Base-by-base conservation (phyloP, 2,888 invertebrate species). In the Catocala nupta region DNA sequence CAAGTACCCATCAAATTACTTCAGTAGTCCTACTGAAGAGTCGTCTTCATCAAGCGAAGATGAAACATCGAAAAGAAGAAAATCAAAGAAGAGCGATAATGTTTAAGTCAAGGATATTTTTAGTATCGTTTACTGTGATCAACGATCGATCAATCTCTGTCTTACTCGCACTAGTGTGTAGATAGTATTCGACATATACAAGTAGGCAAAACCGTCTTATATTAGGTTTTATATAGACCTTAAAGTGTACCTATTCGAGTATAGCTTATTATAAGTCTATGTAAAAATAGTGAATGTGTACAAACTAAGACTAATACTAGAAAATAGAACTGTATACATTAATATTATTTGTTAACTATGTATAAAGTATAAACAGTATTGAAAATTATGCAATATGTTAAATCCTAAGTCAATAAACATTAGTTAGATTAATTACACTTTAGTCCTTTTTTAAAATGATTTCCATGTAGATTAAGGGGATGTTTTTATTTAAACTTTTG, bases 1-100 rank as follows among this genome's bases (percentile, higher is more conserved):
- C 5, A 94, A 92, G 60, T 94, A 93, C 60, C 94, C 94, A 0
- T 80, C 91, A 0, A 86, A 92, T 63, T 94, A 85, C 75, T 94
- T 94, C 82, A 89, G 89, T 50, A 82, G 76, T 5, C 85, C 86
- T 0, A 87, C 82, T 44, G 87, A 88, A 11, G 82, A 88, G 0
- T 88, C 90, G 0, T 92, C 93, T 0, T 92, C 92, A 0, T 90
- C 90, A 0, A 90, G 90, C 34, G 91, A 91, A 59, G 92, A 92
- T 0, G 92, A 91, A 61, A 55, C 54, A 6, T 52, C 12, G 5
- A 78, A 70, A 44, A 68, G 75, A 13, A 81, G 77, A 9, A 75
- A 68, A 51, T 59, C 63, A 2, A 82, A 78, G 55, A 81, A 79
- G 63, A 80, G 71, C 55, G 80, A 71, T 13, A 81, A 80, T 59